A percentile compares a stretch with the other conserved stretches of the same genome.
Conservation (phyloP, 2,113 vertebrate species). For the Chionomys nivalis region DNA sequence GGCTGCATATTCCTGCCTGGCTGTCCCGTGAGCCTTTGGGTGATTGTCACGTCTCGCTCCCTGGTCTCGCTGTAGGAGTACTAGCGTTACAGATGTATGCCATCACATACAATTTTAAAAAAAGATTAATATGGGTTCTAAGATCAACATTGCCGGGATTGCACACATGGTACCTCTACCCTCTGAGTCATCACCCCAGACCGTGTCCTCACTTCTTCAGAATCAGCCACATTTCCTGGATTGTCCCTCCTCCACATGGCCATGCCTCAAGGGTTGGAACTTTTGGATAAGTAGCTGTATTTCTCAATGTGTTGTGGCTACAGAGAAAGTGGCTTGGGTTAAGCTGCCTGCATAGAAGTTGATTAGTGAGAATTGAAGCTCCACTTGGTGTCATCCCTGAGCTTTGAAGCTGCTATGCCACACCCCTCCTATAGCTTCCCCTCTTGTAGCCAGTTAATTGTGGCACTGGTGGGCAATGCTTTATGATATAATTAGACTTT, state of each 20-base stretch:
- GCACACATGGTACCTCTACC: no score
- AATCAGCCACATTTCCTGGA: no score
- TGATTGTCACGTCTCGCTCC: not conserved
- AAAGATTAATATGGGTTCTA: not conserved
- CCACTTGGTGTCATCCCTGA: not conserved
- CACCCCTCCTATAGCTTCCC: not conserved
- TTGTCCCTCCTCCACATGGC: not conserved
- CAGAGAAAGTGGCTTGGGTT: not conserved
- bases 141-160: not conserved
- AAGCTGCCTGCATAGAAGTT: not conserved
- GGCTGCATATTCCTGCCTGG: not conserved
- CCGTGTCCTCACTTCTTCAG: not conserved
- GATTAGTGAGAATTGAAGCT: not conserved
- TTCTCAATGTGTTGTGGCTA: not conserved
- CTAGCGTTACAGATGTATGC: not conserved
- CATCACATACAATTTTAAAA: not conserved
- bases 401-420: not conserved
- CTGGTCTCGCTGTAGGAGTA: not conserved
- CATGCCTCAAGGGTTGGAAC: not conserved
- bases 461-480: not conserved
- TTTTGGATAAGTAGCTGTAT: not conserved
- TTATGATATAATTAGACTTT: not conserved
- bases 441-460: not conserved
- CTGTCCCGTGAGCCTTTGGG: not conserved
- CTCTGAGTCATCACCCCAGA: not conserved